These are phyloP conservation scores for Thera britannica DNA, from an alignment of 2,888 invertebrate species.

Conservation along the genomic window DNA sequence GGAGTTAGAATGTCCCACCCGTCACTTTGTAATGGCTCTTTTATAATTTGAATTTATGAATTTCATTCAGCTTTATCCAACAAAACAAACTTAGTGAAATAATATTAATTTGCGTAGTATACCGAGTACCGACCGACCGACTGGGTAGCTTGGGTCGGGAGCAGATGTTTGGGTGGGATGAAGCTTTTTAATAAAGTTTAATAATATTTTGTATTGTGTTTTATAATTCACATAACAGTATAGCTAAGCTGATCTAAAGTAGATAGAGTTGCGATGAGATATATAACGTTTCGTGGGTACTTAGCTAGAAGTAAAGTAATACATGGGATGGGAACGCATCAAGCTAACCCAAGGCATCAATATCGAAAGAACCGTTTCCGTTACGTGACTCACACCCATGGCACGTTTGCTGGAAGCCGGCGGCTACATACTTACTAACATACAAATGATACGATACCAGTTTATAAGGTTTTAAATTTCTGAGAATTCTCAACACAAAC, in stretches of 20 bases:
- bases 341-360: slow-evolving; percentile 66
- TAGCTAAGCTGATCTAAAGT: slow-evolving; percentile 2
- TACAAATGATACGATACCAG: slow-evolving; percentile 65
- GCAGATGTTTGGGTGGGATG: slow-evolving; percentile 67
- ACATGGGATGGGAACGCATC: slow-evolving; percentile 71
- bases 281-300: slow-evolving; percentile 18
- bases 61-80: slow-evolving; percentile 65
- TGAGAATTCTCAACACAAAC: slow-evolving; percentile 51
- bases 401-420: slow-evolving; percentile 73
- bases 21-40: too few species aligned
- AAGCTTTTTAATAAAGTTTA: slow-evolving; percentile 63
- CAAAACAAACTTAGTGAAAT: slow-evolving; percentile 60
- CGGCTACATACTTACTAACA: slow-evolving; percentile 77
- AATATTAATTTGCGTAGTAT: slow-evolving; percentile 71
- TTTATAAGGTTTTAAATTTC: slow-evolving; percentile 66
- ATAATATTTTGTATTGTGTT: slow-evolving; percentile 44
- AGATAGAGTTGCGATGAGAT: slow-evolving; percentile 27
- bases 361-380: slow-evolving; percentile 80
- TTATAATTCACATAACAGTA: slow-evolving; percentile 32
- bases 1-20: too few species aligned
- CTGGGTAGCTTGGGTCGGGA: slow-evolving; percentile 53
- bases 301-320: slow-evolving; percentile 51
- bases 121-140: slow-evolving; percentile 48
- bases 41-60: neutral
- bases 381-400: slow-evolving; percentile 82